phyloP scores from a whole-genome alignment of 2,797 vertebrate species.

The Sparus aurata region DNA sequence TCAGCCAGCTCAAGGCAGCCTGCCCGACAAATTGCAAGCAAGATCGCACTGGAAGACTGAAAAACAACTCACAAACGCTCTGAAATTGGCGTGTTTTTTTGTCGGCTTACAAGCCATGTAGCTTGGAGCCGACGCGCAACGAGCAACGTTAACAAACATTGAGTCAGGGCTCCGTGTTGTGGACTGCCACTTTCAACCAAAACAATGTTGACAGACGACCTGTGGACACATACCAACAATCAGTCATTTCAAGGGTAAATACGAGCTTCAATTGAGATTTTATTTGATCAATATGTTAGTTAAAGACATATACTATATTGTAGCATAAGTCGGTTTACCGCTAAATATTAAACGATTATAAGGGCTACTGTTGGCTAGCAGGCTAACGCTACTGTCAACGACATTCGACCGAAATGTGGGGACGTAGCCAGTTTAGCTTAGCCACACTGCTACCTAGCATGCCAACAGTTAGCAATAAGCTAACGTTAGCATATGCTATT shows the following conservation, averaged over 20 bases:
- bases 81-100: not conserved
- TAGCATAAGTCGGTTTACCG: not conserved
- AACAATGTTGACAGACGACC: slow-evolving; percentile 87
- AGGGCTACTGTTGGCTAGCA: slow-evolving; percentile 29
- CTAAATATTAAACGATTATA: not conserved
- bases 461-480: slow-evolving; percentile 48
- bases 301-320: fast-evolving
- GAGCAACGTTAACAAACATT: slow-evolving; percentile 51
- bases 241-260: slow-evolving; percentile 81
- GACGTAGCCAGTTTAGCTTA: slow-evolving; percentile 44
- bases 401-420: slow-evolving; percentile 40
- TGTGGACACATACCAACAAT: slow-evolving; percentile 68
- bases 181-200: slow-evolving; percentile 77
- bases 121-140: slow-evolving; percentile 25
- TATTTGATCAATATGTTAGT: fast-evolving
- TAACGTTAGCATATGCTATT: slow-evolving; percentile 33
- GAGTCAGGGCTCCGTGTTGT: slow-evolving; percentile 66
- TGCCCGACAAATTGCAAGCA: slow-evolving; percentile 25
- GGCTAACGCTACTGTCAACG: slow-evolving; percentile 56
- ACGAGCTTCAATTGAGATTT: slow-evolving; percentile 9
- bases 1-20: slow-evolving; percentile 43
- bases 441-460: slow-evolving; percentile 59
- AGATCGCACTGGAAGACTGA: slow-evolving; percentile 3
- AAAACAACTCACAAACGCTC: not conserved
- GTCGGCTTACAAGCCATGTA: slow-evolving; percentile 30